phyloP scores from a whole-genome alignment of 2,888 invertebrate species.

The Apotomis capreana region DNA sequence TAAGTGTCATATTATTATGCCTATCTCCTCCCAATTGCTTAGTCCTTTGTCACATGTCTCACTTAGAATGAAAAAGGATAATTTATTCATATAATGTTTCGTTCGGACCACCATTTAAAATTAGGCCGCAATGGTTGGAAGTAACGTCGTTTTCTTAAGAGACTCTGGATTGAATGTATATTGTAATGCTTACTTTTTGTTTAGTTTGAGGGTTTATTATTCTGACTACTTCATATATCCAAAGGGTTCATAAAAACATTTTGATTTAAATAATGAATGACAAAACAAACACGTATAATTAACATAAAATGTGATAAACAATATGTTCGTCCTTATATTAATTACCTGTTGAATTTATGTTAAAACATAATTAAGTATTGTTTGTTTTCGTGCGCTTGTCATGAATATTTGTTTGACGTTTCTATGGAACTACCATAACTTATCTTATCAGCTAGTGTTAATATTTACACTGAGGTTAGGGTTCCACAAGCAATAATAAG shows the following conservation, averaged over 20 bases:
- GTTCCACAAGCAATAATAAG: neutral
- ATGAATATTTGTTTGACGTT: neutral
- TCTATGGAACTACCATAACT: neutral
- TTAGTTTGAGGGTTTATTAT: neutral
- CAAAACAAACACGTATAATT: neutral
- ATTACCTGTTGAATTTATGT: neutral
- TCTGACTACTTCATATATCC: neutral
- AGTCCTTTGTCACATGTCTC: slow-evolving; percentile 10
- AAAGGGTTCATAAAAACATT: neutral
- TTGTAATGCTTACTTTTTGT: neutral
- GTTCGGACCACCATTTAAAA: slow-evolving; percentile 5
- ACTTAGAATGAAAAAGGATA: slow-evolving; percentile 19
- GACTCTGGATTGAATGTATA: neutral
- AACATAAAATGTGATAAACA: slow-evolving; percentile 3
- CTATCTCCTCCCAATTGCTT: slow-evolving; percentile 12
- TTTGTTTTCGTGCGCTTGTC: neutral
- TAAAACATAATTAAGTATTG: neutral
- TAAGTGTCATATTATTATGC: slow-evolving; percentile 8
- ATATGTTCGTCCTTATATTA: neutral
- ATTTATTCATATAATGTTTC: neutral
- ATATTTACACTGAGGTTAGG: slow-evolving; percentile 20
- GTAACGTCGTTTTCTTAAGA: neutral
- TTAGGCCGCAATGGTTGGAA: neutral
- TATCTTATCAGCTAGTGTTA: slow-evolving; percentile 2
- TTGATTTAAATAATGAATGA: neutral